phyloP scores from a whole-genome alignment of 2,113 vertebrate species.

The Myotis yumanensis region DNA sequence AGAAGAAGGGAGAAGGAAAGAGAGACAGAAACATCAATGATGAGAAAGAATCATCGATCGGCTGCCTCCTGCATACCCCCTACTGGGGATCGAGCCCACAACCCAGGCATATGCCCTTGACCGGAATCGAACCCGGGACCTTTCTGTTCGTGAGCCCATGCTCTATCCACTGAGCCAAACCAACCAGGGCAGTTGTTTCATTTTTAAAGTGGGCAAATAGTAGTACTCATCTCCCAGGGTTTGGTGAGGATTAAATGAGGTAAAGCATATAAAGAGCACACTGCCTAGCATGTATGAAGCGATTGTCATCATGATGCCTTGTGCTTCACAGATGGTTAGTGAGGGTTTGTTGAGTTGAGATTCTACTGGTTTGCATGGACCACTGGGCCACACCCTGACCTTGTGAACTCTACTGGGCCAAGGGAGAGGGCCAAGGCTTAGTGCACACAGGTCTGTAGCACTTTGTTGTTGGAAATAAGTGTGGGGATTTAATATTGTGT shows the following conservation, averaged over 20 bases:
- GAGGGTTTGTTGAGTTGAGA: neutral
- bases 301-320: rapidly evolving
- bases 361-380: neutral
- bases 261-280: neutral
- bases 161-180: no score
- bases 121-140: no score
- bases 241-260: neutral
- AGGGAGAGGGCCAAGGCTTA: rapidly evolving
- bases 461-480: neutral
- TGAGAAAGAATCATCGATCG: no score
- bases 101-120: no score
- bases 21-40: no score
- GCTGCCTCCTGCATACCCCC: no score
- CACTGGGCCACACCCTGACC: rapidly evolving
- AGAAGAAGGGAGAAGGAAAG: no score
- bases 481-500: neutral
- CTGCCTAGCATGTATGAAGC: rapidly evolving
- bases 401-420: neutral
- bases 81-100: no score
- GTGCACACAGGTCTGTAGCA: neutral
- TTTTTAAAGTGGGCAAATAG: neutral
- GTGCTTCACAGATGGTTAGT: rapidly evolving
- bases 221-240: neutral
- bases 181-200: neutral
- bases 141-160: no score